These are phyloP conservation scores for Periophthalmus magnuspinnatus DNA, from an alignment of 2,797 vertebrate genomes.

Conservation along the genomic window DNA sequence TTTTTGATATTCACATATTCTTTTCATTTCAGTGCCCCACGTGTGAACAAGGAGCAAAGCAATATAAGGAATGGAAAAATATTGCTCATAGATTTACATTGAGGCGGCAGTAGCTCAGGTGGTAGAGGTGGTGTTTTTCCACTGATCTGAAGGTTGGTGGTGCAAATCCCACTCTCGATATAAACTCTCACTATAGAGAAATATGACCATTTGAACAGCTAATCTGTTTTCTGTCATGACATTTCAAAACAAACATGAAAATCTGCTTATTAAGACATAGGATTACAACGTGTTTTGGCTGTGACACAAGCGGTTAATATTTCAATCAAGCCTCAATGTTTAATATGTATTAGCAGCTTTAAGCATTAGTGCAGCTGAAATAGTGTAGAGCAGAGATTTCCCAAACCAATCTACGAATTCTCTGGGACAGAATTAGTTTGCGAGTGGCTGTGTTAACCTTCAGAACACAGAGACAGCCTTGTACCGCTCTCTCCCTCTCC, in stretches of 20 bases:
- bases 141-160: too few species aligned
- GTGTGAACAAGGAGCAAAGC: neutral
- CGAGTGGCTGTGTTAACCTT: conserved; percentile 49
- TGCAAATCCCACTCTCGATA: too few species aligned
- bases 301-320: conserved; percentile 18
- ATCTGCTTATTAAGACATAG: neutral
- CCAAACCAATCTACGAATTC: conserved; percentile 20
- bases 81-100: neutral
- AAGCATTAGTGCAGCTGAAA: conserved; percentile 51
- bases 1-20: neutral
- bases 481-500: conserved; percentile 28
- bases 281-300: neutral
- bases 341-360: conserved; percentile 51
- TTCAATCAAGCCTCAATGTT: conserved; percentile 55
- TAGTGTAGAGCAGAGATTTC: conserved; percentile 34
- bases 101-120: too few species aligned
- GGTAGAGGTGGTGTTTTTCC: too few species aligned
- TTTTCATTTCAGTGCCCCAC: neutral
- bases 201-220: too few species aligned
- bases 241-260: neutral
- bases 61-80: neutral
- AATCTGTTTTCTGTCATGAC: neutral
- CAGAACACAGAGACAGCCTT: conserved; percentile 32
- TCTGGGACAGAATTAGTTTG: conserved; percentile 37
- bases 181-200: too few species aligned